These are phyloP conservation scores for Phalacrocorax aristotelis DNA, from an alignment of 2,113 vertebrate species.

Conservation along the genomic window DNA sequence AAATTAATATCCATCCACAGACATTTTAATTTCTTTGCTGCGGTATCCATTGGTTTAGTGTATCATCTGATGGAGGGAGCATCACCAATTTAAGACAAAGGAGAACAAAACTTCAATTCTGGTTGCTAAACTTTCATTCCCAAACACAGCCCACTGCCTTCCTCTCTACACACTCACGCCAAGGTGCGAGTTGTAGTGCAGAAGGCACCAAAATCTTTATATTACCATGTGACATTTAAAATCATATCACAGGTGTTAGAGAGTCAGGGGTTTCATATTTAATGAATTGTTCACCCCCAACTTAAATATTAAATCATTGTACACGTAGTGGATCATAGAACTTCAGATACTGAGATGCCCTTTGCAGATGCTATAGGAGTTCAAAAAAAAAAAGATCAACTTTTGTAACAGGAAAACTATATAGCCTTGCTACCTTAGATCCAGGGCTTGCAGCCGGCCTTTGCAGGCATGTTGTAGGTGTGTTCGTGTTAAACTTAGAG, in stretches of 20 bases:
- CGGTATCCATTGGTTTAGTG: background rate
- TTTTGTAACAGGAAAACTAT: background rate
- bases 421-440: background rate
- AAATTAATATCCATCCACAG: background rate
- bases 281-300: background rate
- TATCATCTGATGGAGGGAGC: too few relatives aligned
- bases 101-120: background rate
- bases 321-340: background rate
- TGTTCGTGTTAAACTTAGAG: too few relatives aligned
- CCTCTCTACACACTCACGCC: too few relatives aligned
- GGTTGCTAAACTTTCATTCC: background rate
- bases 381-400: background rate
- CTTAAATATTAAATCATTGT: background rate
- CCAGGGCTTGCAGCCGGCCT: background rate
- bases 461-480: accelerated
- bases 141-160: background rate
- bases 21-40: background rate
- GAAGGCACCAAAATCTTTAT: background rate
- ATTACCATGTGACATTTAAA: background rate
- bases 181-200: background rate
- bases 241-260: background rate
- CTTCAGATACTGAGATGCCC: background rate
- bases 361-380: background rate
- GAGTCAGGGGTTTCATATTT: background rate
- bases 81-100: background rate